These are phyloP conservation scores for Gymnosoma rotundatum DNA, from an alignment of 2,888 invertebrate genomes.

Conservation along the genomic window DNA sequence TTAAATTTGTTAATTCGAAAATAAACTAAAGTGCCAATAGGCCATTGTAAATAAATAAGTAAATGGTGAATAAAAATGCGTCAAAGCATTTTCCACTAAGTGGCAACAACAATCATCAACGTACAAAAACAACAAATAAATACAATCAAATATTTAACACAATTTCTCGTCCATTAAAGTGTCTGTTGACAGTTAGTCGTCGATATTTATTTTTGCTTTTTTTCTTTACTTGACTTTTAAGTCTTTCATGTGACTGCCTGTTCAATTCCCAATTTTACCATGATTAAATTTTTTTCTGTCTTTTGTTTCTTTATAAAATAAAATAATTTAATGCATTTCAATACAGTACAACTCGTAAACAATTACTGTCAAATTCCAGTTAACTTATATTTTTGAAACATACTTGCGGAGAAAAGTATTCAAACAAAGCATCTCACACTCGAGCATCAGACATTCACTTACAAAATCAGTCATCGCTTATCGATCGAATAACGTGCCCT, in stretches of 20 bases:
- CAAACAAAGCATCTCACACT: conserved; percentile 1
- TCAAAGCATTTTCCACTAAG: conserved; percentile 65
- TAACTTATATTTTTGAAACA: conserved; percentile 54
- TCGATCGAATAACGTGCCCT: conserved; percentile 39
- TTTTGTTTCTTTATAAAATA: conserved; percentile 4
- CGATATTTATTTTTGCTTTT: conserved; percentile 48
- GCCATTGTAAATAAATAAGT: conserved; percentile 66
- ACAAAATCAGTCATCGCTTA: conserved; percentile 37
- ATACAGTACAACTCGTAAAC: conserved; percentile 66
- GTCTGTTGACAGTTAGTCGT: conserved; percentile 68
- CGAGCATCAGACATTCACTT: conserved; percentile 18
- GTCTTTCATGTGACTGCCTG: neutral
- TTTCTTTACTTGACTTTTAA: conserved; percentile 11
- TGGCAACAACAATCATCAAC: conserved; percentile 36
- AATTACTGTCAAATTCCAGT: conserved; percentile 68
- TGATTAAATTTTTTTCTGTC: conserved; percentile 35
- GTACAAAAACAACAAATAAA: conserved; percentile 36
- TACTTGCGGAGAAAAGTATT: conserved; percentile 6
- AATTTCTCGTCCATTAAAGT: conserved; percentile 66
- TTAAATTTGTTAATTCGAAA: conserved; percentile 33
- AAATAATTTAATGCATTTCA: conserved; percentile 65
- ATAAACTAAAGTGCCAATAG: conserved; percentile 65
- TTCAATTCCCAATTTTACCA: conserved; percentile 35
- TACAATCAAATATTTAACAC: conserved; percentile 67
- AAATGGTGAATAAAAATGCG: conserved; percentile 64